A percentile compares a stretch with the other conserved stretches of the same genome.
Conservation (phyloP, 1,140 invertebrate genomes). For the Platyscapa corneri region DNA sequence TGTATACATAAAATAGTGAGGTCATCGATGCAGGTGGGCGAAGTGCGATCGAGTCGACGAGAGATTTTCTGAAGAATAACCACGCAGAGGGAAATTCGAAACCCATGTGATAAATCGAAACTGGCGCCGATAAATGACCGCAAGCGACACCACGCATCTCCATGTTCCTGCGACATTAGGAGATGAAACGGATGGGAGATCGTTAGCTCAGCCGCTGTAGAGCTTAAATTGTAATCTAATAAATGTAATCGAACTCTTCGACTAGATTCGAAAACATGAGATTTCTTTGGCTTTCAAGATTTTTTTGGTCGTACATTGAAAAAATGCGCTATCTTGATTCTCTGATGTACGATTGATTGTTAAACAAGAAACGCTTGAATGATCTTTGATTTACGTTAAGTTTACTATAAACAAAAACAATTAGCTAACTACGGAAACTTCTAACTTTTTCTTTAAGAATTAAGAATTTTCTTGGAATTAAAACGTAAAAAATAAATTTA, state of each 20-base stretch:
- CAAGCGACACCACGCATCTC: not conserved
- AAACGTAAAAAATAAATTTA: too few species aligned
- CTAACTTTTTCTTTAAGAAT: too few species aligned
- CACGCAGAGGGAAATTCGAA: constrained; percentile 12
- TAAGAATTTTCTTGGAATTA: too few species aligned
- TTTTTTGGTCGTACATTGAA: not conserved
- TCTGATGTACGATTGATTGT: too few species aligned
- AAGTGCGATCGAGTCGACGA: too few species aligned
- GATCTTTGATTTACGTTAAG: too few species aligned
- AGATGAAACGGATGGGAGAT: not conserved
- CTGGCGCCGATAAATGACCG: not conserved
- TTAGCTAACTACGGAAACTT: too few species aligned
- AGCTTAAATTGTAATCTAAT: constrained; percentile 43
- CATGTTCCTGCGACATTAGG: not conserved
- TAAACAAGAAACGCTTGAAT: too few species aligned
- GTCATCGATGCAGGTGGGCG: not conserved
- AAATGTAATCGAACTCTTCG: constrained; percentile 42
- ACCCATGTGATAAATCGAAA: constrained; percentile 11
- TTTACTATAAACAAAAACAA: too few species aligned
- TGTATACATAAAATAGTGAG: not conserved
- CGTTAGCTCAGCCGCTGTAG: not conserved
- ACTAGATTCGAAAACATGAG: constrained; percentile 34
- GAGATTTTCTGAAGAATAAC: constrained; percentile 17
- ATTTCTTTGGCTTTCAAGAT: not conserved
- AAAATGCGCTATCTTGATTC: constrained; percentile 19